Conservation (phyloP, 2,113 vertebrate genomes). For the Actenoides lindsayi region DNA sequence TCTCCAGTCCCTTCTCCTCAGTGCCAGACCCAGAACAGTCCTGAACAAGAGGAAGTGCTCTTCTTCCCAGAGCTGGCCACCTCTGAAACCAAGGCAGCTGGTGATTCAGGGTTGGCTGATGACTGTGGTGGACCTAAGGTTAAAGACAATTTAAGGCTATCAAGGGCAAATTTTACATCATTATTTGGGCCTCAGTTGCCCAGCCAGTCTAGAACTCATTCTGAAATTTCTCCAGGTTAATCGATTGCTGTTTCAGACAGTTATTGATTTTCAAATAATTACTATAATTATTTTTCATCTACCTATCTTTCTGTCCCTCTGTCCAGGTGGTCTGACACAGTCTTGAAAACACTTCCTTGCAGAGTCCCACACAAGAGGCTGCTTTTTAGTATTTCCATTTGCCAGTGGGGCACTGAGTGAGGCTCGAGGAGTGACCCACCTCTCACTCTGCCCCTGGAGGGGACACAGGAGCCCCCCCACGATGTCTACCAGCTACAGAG, state of each 20-base stretch:
- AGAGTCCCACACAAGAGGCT: background rate
- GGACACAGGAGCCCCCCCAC: background rate
- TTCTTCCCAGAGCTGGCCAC: background rate
- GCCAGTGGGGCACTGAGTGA: background rate
- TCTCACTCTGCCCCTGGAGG: background rate
- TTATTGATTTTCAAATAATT: conserved; percentile 52
- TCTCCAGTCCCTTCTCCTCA: background rate
- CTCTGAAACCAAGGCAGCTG: background rate
- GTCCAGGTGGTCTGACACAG: background rate
- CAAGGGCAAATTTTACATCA: background rate
- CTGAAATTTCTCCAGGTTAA: conserved; percentile 16
- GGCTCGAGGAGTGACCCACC: background rate
- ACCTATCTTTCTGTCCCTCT: background rate
- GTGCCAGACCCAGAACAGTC: background rate
- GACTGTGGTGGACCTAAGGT: background rate
- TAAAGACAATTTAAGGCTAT: background rate
- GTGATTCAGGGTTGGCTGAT: background rate
- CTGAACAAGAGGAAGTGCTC: background rate
- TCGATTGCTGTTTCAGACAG: conserved; percentile 12
- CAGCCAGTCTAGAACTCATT: background rate
- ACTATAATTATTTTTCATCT: conserved; percentile 21
- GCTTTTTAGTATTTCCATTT: background rate
- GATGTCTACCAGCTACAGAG: background rate
- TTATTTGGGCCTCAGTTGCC: background rate
- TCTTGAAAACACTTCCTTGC: background rate